Evolutionary conservation across 1,140 invertebrate species (phyloP).

Genomic region (Tyrophagus putrescentiae): DNA sequence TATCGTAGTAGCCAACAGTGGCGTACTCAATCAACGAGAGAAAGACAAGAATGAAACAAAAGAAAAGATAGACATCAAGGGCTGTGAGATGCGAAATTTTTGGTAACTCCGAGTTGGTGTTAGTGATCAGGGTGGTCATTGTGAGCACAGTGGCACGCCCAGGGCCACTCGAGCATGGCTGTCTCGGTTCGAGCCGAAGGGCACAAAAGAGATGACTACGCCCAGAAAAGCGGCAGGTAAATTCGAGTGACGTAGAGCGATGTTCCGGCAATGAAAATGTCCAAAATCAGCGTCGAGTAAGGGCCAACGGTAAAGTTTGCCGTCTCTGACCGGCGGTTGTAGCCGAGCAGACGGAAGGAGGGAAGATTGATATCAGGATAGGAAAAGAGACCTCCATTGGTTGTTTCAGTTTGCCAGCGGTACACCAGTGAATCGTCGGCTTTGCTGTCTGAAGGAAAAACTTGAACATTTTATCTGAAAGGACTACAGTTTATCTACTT

Average conservation of each 20-base stretch:
- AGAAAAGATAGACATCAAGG: constrained; percentile 32
- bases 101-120: constrained; percentile 32
- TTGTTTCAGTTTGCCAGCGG: not conserved
- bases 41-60: constrained; percentile 34
- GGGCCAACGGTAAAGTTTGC: constrained; percentile 17
- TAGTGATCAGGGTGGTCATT: constrained; percentile 34
- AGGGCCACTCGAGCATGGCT: constrained; percentile 32
- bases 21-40: constrained; percentile 28
- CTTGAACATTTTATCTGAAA: not conserved
- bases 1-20: constrained; percentile 26
- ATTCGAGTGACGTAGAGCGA: constrained; percentile 29
- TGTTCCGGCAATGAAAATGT: constrained; percentile 30
- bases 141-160: constrained; percentile 32
- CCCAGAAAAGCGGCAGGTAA: constrained; percentile 30
- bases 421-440: not conserved
- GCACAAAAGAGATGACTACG: constrained; percentile 31
- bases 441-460: not conserved
- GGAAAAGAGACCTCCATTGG: too few species aligned
- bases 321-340: not conserved
- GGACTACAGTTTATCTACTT: not conserved
- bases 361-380: not conserved
- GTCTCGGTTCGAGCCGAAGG: constrained; percentile 31
- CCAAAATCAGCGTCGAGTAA: constrained; percentile 26
- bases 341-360: not conserved
- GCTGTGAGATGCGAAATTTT: constrained; percentile 34